Conservation (phyloP, 1,140 invertebrate species). For the Sipha flava region DNA sequence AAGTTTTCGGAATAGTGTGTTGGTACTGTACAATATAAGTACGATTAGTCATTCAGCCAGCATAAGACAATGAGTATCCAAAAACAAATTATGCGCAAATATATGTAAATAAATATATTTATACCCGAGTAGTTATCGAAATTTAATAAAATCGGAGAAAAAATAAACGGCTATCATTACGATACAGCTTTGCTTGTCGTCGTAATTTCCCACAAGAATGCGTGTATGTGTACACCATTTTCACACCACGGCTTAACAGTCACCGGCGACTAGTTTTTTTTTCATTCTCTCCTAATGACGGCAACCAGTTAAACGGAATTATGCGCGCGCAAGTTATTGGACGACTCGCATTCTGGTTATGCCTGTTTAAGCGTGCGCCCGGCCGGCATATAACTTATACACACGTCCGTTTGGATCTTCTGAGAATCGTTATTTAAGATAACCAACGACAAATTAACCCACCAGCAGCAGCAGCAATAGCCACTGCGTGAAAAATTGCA, state of each 20-base stretch:
- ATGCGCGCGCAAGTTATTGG: constrained; percentile 4
- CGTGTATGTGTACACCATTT: neutral
- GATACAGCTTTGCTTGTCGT: neutral
- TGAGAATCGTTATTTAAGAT: neutral
- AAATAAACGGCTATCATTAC: neutral
- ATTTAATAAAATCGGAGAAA: neutral
- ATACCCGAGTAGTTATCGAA: too few relatives aligned
- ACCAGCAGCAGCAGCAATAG: neutral
- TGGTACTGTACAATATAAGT: too few relatives aligned
- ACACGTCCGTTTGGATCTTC: neutral
- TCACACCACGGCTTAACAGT: neutral
- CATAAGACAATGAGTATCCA: too few relatives aligned
- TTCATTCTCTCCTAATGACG: neutral
- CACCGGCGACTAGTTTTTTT: neutral
- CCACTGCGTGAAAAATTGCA: neutral
- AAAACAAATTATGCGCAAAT: too few relatives aligned
- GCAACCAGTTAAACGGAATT: neutral
- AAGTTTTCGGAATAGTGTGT: too few relatives aligned
- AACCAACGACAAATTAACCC: neutral
- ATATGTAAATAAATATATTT: too few relatives aligned
- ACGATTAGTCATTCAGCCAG: too few relatives aligned
- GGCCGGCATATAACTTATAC: neutral
- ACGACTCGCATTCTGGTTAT: constrained; percentile 10
- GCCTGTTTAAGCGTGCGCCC: neutral
- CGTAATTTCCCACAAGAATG: constrained; percentile 2